Evolutionary conservation across 2,113 vertebrate genomes (phyloP).

Genomic region (Ictalurus punctatus): DNA sequence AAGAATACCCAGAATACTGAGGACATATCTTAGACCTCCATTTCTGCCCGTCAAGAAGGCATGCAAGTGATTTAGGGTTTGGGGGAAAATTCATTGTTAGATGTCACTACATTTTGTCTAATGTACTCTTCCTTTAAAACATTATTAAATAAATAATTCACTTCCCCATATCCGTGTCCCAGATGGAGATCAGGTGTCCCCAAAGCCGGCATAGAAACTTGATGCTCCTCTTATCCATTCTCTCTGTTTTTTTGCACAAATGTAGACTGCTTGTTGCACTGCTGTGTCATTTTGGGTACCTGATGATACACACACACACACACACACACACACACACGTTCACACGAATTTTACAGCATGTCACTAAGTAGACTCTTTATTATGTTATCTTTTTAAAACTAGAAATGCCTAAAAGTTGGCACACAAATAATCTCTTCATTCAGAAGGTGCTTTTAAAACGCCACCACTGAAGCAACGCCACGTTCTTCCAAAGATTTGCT

Average conservation of each 20-base stretch:
- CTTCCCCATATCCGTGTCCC: constrained; percentile 21
- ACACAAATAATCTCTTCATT: neutral
- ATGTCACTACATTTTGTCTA: neutral
- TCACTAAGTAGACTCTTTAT: neutral
- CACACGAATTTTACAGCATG: neutral
- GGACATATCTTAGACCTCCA: neutral
- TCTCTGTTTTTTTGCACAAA: neutral
- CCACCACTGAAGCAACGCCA: neutral
- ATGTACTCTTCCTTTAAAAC: neutral
- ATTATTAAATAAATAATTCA: constrained; percentile 43
- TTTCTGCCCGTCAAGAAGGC: neutral
- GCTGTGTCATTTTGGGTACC: neutral
- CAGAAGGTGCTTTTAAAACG: neutral
- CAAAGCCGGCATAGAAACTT: constrained; percentile 1
- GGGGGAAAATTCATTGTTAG: neutral
- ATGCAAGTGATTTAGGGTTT: neutral
- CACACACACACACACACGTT: neutral
- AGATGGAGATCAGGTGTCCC: constrained; percentile 34
- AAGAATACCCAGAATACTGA: neutral
- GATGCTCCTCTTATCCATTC: constrained; percentile 28
- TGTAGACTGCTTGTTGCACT: neutral
- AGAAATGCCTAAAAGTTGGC: neutral
- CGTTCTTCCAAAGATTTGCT: neutral
- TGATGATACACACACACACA: neutral
- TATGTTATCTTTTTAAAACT: neutral